Evolutionary conservation across 2,888 invertebrate species (phyloP).

Genomic region (Epinotia ramella): DNA sequence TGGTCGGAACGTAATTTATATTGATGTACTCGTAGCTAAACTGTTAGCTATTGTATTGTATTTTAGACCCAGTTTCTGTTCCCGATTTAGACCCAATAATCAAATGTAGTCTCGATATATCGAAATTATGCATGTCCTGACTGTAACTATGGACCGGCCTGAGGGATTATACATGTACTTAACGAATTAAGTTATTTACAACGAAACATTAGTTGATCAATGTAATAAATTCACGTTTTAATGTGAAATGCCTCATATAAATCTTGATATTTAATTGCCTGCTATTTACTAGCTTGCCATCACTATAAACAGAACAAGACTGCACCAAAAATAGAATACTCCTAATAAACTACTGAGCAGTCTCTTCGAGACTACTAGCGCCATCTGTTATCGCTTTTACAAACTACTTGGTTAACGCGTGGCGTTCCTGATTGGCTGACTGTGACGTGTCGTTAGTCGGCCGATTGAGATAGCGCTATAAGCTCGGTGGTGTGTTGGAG

Average conservation of each 20-base stretch:
- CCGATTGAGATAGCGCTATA: constrained; percentile 55
- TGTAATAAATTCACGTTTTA: constrained; percentile 3
- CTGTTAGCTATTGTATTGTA: no score
- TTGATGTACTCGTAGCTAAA: no score
- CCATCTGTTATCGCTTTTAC: constrained; percentile 68
- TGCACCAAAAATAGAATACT: constrained; percentile 25
- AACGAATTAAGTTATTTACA: neutral
- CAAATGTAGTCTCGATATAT: no score
- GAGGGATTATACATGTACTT: no score
- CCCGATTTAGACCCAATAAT: no score
- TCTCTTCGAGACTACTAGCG: constrained; percentile 56
- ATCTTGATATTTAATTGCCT: neutral
- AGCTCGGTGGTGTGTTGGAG: constrained; percentile 52
- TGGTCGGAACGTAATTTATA: no score
- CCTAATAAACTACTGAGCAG: neutral
- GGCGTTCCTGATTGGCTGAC: constrained; percentile 60
- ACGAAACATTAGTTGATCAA: neutral
- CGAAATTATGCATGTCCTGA: no score
- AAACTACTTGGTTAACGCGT: constrained; percentile 57
- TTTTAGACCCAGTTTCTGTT: no score
- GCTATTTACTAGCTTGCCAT: constrained; percentile 15
- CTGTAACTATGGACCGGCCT: no score
- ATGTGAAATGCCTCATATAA: neutral
- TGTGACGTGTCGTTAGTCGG: constrained; percentile 62
- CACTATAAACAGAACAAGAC: constrained; percentile 9